A percentile compares a stretch with the other conserved stretches of the same genome.
Evolutionary conservation across 2,113 vertebrate species (phyloP).

Genomic region (Ciconia boyciana): DNA sequence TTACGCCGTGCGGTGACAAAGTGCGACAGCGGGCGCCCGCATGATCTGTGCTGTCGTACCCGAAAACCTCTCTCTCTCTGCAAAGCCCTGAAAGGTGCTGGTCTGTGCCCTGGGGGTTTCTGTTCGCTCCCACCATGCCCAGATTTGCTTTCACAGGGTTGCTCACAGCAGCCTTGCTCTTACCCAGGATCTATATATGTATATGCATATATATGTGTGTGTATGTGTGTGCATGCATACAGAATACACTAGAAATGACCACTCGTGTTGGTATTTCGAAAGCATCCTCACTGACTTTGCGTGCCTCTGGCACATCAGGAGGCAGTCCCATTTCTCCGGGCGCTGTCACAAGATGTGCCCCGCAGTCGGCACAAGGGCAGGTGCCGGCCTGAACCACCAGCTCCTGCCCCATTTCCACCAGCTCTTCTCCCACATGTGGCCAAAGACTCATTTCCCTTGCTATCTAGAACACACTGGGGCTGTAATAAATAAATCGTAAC

Average conservation of each 20-base stretch:
- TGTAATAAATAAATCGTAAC: neutral
- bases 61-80: neutral
- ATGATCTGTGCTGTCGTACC: neutral
- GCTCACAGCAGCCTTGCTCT: neutral
- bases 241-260: neutral
- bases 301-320: neutral
- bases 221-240: no score
- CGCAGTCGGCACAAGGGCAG: neutral
- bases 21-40: accelerated
- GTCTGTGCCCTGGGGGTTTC: neutral
- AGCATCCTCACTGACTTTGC: neutral
- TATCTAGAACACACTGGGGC: no score
- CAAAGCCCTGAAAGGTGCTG: neutral
- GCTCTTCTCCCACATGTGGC: neutral
- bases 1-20: accelerated
- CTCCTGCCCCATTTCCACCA: neutral
- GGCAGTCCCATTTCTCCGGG: neutral
- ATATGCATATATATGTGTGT: neutral
- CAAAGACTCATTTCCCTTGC: accelerated
- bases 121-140: neutral
- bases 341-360: neutral
- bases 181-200: neutral
- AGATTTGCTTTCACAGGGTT: neutral
- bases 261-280: neutral
- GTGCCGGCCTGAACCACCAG: neutral